Evolutionary conservation across 2,797 vertebrate genomes (phyloP), one percentile per base, ranked within the genome.

Genomic region (Serranus cabrilla): DNA sequence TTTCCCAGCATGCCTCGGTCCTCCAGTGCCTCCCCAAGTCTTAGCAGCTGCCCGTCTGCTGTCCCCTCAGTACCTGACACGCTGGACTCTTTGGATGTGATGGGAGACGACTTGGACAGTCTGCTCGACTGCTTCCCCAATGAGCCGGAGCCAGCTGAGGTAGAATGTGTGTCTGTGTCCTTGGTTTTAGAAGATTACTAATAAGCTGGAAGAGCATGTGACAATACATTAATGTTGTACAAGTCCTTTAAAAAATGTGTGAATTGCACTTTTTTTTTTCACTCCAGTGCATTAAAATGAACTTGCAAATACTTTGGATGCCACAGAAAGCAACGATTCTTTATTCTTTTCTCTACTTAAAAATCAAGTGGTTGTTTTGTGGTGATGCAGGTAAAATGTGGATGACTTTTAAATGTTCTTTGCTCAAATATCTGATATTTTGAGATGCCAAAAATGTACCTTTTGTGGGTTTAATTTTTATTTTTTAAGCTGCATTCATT

Each of bases 31-130:
- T 31, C 85, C 88, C 12, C 90, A 80, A 71, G 72, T 89, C 20
- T 75, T 80, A 85, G 88, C 79, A 71, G 83, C 0, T 81, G 0
- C 73, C 93, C 21, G 77, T 93, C 74, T 67, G 58, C 87, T 42
- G 59, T 84, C 64, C 17, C 43, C 13, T 37, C 47, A 1, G 82
- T 76, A 11, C 80, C 93, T 0, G 93, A 71, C 52, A 18, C 1
- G 1, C 1, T 88, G 27, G 95, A 96, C 11, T 78, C 93, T 52
- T 89, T 96, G 78, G 95, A 94, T 4, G 97, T 98, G 78, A 95
- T 98, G 50, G 97, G 96, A 50, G 97, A 97, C 1, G 97, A 99
- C 86, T 81, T 99, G 71, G 98, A 99, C 89, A 95, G 91, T 6
- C 94, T 98, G 45, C 94, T 99, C 43, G 98, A 99, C 90, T 94